Evolutionary conservation across 2,113 vertebrate genomes (phyloP), one percentile per base, ranked within the genome.

Genomic region (Tiliqua scincoides): DNA sequence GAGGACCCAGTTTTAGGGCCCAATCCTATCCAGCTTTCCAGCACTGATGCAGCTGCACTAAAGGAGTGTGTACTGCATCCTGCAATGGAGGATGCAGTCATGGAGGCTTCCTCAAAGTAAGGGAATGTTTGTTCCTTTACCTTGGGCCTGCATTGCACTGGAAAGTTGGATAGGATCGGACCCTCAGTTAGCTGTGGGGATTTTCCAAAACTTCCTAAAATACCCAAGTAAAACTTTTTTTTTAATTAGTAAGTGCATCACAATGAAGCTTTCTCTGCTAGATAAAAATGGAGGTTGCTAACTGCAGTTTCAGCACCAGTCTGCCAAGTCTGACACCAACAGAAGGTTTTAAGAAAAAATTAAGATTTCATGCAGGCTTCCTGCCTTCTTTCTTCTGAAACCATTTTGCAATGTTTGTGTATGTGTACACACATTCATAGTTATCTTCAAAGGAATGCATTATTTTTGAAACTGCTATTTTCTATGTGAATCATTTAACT

Each of bases 201-300:
- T 79, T 88, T 79, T 5, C 75, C 84, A 79, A 48, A 87, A 84
- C 75, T 88, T 81, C 0, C 30, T 15, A 0, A 0, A 68, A 18
- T 65, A 11, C 23, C 75, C 32, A 84, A 85, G 15, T 59, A 82
- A 62, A n/a, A 85, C 71, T 83, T 91, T 76, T 67, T n/a, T n/a
- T n/a, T n/a, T n/a, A n/a, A 70, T 48, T 74, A 77, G 30, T 40
- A 40, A 20, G 59, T 79, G 25, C 20, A 48, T 79, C 43, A 6
- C n/a, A 77, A 20, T 54, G 43, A 67, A n/a, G 35, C 27, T 37
- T 59, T 68, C 63, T 20, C 63, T 52, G 10, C 20, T 32, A 71
- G 75, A 48, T 43, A 48, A 9, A 59, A 78, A 54, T 37, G 59
- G 40, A 67, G 52, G 30, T 21, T 67, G n/a, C 48, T 37, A 59